These are phyloP conservation scores for Carettochelys insculpta DNA, from an alignment of 2,113 vertebrate species.

Conservation along the genomic window DNA sequence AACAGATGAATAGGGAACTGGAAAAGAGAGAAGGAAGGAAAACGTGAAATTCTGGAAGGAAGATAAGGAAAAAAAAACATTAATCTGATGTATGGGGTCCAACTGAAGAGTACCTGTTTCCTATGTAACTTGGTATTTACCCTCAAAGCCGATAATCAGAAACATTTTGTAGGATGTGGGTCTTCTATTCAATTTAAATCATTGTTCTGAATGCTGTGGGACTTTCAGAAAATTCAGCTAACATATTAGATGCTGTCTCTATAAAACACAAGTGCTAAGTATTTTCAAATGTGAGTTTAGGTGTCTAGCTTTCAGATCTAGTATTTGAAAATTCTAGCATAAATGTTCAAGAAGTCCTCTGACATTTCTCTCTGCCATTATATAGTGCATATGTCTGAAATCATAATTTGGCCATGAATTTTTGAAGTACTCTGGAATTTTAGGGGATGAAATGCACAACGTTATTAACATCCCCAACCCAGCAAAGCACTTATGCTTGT, in stretches of 20 bases:
- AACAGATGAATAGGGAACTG: conserved; percentile 61
- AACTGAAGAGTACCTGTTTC: conserved; percentile 39
- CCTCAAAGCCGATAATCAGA: conserved; percentile 47
- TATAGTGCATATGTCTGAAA: background rate
- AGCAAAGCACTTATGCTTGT: background rate
- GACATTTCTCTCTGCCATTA: background rate
- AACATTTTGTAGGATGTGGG: conserved; percentile 51
- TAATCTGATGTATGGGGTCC: conserved; percentile 41
- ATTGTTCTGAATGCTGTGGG: background rate
- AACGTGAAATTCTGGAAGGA: background rate
- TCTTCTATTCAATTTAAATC: conserved; percentile 40
- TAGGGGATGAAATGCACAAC: background rate
- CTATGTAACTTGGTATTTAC: conserved; percentile 33
- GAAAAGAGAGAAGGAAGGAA: conserved; percentile 14
- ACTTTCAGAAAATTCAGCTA: conserved; percentile 11
- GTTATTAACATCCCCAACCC: background rate
- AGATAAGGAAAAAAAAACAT: conserved; percentile 54
- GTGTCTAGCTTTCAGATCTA: background rate
- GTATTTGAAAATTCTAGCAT: background rate
- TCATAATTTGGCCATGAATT: background rate
- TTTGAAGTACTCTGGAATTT: background rate
- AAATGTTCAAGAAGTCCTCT: background rate
- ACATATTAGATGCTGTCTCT: background rate
- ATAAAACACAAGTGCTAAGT: background rate
- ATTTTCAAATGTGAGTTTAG: background rate